Base-by-base conservation (phyloP, 2,113 vertebrate genomes). In the Gymnogyps californianus region DNA sequence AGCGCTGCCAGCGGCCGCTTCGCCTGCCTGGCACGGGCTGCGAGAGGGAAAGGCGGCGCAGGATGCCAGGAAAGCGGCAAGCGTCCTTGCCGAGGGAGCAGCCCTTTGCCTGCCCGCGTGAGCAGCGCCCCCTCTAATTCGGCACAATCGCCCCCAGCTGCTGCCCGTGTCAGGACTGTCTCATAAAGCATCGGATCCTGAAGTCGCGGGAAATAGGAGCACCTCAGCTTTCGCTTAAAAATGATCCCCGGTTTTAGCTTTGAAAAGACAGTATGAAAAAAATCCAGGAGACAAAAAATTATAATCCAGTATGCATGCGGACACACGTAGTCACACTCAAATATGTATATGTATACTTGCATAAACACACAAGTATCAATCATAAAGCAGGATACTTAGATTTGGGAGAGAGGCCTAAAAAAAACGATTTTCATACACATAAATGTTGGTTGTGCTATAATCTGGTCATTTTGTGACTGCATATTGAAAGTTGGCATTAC, bases 81-180 rank as follows among this genome's bases (percentile, higher is more conserved):
- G 5, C 1, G 1, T 1, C 44, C 55, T 7, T 10, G 7, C 40
- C 20, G 16, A 5, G 3, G 16, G 49, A 11, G 15, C 65, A 4
- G 10, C 38, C 52, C 57, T 3, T 2, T 4, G 10, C 6, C 13
- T 3, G 34, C 34, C 16, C 20, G 1, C 3, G 2, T 0, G 16
- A 13, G 29, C 29, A 2, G 10, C 46, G 7, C 11, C 38, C 14
- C 13, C 17, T 16, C 16, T 5, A 1, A 11, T 8, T 10, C 65
- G 4, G 52, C 83, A 2, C 26, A 4, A 1, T 5, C 12, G 0
- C 40, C 11, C 6, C 10, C 28, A 3, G 71, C 65, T 25, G 31
- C 52, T 20, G 26, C 46, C 49, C 31, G 1, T 1, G 10, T 3
- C 14, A 1, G 46, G 2, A 1, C 47, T 17, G 15, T 3, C 32